phyloP scores from a whole-genome alignment of 2,888 invertebrate genomes.

The Cephonodes hylas region DNA sequence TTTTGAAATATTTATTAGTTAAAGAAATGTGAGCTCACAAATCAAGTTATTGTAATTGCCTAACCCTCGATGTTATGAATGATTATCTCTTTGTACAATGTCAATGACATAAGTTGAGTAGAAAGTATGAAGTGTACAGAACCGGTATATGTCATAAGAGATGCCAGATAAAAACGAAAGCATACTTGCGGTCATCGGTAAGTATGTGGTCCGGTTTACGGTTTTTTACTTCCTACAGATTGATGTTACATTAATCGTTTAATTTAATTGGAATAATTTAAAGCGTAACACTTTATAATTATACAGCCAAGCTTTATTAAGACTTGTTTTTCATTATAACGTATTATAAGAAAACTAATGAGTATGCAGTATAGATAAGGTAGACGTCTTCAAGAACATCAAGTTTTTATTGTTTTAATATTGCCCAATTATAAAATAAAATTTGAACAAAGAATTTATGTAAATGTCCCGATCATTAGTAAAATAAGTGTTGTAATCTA shows the following conservation, averaged over 20 bases:
- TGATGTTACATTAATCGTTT: neutral
- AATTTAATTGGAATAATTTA: neutral
- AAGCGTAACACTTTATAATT: neutral
- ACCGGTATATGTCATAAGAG: conserved; percentile 50
- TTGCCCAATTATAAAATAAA: neutral
- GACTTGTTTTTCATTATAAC: neutral
- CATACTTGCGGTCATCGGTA: conserved; percentile 39
- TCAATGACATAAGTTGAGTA: conserved; percentile 56
- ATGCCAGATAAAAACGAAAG: conserved; percentile 60
- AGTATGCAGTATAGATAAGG: neutral
- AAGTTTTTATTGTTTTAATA: neutral
- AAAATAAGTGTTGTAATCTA: no score
- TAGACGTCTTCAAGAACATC: neutral
- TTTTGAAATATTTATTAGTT: no score
- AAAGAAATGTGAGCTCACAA: neutral
- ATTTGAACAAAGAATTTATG: neutral
- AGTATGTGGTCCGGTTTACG: conserved; percentile 28
- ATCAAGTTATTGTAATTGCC: neutral
- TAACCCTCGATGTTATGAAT: conserved; percentile 10
- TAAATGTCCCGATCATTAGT: no score
- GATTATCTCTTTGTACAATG: conserved; percentile 33
- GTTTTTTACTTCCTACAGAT: conserved; percentile 16
- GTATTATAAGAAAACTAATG: neutral
- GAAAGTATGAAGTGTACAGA: conserved; percentile 53
- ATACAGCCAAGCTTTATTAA: neutral